phyloP scores from a whole-genome alignment of 2,113 vertebrate genomes.

The Holacanthus passer region DNA sequence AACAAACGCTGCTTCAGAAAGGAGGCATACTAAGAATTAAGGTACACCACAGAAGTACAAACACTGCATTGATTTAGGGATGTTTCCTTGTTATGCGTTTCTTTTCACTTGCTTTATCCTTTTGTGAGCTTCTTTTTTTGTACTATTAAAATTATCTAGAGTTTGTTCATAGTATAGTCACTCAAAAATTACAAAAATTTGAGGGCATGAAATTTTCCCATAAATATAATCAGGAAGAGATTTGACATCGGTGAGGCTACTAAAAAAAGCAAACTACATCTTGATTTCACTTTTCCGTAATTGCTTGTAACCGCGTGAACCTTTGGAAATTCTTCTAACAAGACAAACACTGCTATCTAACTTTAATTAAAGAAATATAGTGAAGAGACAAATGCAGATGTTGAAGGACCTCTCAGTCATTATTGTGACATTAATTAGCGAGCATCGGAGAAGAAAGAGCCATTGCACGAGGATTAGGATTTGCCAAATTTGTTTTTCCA shows the following conservation, averaged over 20 bases:
- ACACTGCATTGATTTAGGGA: neutral
- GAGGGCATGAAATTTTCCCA: too few relatives aligned
- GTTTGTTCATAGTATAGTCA: neutral
- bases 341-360: constrained; percentile 14
- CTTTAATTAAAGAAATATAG: constrained; percentile 46
- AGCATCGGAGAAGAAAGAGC: constrained; percentile 48
- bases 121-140: neutral
- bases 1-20: neutral
- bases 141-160: neutral
- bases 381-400: constrained; percentile 55
- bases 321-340: constrained; percentile 27
- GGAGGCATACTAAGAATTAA: neutral
- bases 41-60: neutral
- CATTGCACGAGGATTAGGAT: constrained; percentile 59
- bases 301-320: constrained; percentile 5
- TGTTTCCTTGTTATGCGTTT: neutral
- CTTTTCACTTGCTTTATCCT: neutral
- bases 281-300: constrained; percentile 23
- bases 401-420: constrained; percentile 63
- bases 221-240: neutral
- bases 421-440: constrained; percentile 67
- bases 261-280: neutral
- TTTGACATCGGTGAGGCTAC: neutral
- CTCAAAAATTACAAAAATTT: too few relatives aligned
- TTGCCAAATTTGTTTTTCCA: constrained; percentile 62